Percentiles rank a stretch among this genome's conserved stretches.
These are phyloP conservation scores for Enteromius anoplus DNA, from an alignment of 2,797 vertebrate species.

Conservation along the genomic window DNA sequence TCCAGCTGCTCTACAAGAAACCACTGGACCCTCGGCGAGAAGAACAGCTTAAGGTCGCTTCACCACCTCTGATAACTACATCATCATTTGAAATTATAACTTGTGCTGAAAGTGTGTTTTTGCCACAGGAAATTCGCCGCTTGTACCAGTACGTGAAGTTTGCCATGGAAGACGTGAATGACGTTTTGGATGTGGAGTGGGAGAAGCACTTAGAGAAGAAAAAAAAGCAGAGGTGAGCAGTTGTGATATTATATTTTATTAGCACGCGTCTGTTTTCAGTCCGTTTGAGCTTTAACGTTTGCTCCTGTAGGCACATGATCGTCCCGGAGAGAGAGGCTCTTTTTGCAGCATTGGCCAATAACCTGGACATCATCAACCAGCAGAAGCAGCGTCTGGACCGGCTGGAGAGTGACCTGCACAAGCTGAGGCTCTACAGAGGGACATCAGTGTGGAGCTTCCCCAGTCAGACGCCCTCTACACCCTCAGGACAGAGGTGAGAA, in stretches of 20 bases:
- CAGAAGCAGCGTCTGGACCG: conserved; percentile 88
- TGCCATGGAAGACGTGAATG: conserved; percentile 94
- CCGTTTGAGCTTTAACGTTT: background rate
- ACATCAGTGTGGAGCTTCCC: conserved; percentile 73
- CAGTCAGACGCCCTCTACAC: conserved; percentile 47
- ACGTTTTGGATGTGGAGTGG: conserved; percentile 94
- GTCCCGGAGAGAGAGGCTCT: conserved; percentile 91
- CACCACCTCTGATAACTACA: background rate
- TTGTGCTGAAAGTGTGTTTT: background rate
- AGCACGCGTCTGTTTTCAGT: background rate
- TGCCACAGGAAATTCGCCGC: conserved; percentile 87
- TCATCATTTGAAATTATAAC: background rate
- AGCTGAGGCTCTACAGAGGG: conserved; percentile 88
- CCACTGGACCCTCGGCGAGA: conserved; percentile 94
- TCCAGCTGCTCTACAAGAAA: conserved; percentile 91
- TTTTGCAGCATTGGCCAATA: conserved; percentile 90
- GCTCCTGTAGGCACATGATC: conserved; percentile 81
- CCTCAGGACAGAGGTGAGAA: conserved; percentile 69
- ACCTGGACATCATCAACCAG: conserved; percentile 93
- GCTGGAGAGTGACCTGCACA: conserved; percentile 83
- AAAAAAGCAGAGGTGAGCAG: conserved; percentile 81
- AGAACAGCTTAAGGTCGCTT: conserved; percentile 90
- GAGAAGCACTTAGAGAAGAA: conserved; percentile 91
- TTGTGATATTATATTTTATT: background rate
- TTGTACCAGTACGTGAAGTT: conserved; percentile 93